These are phyloP conservation scores for Eolophus roseicapilla DNA, from an alignment of 2,113 vertebrate species.

Conservation along the genomic window DNA sequence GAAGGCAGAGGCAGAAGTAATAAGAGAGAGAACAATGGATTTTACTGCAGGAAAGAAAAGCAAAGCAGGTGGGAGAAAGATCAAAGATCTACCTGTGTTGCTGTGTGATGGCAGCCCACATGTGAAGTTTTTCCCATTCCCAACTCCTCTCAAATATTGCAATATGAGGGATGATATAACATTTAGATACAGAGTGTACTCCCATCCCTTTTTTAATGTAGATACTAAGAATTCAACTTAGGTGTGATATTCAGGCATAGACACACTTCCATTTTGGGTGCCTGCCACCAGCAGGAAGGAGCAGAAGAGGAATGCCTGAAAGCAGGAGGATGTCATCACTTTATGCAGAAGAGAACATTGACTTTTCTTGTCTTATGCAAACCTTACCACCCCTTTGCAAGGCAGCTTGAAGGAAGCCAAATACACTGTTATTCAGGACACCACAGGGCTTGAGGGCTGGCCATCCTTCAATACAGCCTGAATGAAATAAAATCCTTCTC, in stretches of 20 bases:
- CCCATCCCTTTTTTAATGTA: not conserved
- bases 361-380: not conserved
- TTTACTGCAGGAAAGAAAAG: not conserved
- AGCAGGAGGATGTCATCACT: not conserved
- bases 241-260: not conserved
- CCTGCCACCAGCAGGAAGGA: not conserved
- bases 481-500: not conserved
- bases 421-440: not conserved
- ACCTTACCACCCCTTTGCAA: not conserved
- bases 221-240: not conserved
- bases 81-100: not conserved
- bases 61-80: not conserved
- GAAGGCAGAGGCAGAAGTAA: not conserved
- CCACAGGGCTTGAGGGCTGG: not conserved
- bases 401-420: accelerated
- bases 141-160: not conserved
- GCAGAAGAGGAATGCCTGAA: not conserved
- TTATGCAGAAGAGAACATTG: not conserved
- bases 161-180: not conserved
- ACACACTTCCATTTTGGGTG: not conserved
- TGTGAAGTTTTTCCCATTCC: not conserved
- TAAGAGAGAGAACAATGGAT: not conserved
- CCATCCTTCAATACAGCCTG: accelerated
- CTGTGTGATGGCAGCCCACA: not conserved
- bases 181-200: not conserved